Percentiles rank a stretch among this genome's conserved stretches.
phyloP scores from a whole-genome alignment of 2,888 invertebrate genomes.

The Pristionchus arcanus region DNA sequence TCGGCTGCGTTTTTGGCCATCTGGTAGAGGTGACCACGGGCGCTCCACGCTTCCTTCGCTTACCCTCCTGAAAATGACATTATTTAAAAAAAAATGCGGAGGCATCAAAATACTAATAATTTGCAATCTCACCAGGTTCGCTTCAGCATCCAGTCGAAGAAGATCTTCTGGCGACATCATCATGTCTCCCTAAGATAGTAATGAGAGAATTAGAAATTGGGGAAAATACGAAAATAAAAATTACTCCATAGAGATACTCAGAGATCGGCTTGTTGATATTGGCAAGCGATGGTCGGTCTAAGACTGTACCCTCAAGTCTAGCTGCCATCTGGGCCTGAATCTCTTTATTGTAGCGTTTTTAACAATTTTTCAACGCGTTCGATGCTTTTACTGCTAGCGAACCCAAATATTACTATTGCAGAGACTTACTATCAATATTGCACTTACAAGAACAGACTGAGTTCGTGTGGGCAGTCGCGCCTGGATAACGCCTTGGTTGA shows the following conservation, averaged over 20 bases:
- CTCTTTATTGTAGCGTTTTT: too few species aligned
- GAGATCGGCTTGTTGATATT: not conserved
- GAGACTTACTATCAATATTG: too few species aligned
- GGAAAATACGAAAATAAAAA: not conserved
- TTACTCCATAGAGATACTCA: not conserved
- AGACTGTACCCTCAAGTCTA: not conserved
- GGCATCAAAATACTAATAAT: too few species aligned
- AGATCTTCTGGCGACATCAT: not conserved
- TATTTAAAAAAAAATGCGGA: not conserved
- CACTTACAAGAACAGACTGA: not conserved
- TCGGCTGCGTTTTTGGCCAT: constrained; percentile 13
- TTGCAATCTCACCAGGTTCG: not conserved
- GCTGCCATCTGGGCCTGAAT: not conserved
- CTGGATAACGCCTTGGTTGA: not conserved
- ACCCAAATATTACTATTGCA: not conserved
- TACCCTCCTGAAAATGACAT: not conserved
- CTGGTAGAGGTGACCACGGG: not conserved
- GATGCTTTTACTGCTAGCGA: not conserved
- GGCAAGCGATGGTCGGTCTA: not conserved
- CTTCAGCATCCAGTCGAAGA: not conserved
- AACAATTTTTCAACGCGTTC: not conserved
- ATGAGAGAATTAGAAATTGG: too few species aligned
- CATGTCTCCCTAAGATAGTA: not conserved
- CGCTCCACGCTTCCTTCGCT: not conserved
- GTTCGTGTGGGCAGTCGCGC: not conserved